Percentiles rank a stretch among this genome's conserved stretches.
These are phyloP conservation scores for Synodontis membranacea DNA, from an alignment of 2,113 vertebrate species.

Conservation along the genomic window DNA sequence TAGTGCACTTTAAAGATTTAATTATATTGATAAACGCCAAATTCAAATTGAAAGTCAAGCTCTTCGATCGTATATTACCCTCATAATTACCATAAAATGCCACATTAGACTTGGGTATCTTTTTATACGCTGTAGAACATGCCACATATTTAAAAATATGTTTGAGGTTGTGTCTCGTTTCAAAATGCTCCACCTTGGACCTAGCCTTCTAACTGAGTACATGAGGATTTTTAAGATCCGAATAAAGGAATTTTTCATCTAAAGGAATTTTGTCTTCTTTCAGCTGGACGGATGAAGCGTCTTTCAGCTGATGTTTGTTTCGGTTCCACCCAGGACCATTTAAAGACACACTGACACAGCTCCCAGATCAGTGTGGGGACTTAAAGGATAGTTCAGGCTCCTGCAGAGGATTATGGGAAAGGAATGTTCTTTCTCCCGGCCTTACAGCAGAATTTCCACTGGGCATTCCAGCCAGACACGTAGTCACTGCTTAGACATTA, in stretches of 20 bases:
- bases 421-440: constrained; percentile 40
- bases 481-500: constrained; percentile 36
- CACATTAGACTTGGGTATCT: not conserved
- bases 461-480: constrained; percentile 44
- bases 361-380: not conserved
- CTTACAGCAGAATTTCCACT: constrained; percentile 44
- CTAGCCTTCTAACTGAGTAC: not conserved
- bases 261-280: not conserved
- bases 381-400: constrained; percentile 31
- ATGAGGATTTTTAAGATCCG: not conserved
- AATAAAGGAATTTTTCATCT: not conserved
- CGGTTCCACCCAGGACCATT: not conserved
- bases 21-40: no score
- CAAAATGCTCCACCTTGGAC: no score
- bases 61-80: no score
- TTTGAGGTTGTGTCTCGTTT: not conserved
- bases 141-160: not conserved
- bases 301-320: constrained; percentile 6
- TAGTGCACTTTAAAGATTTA: no score
- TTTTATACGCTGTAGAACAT: not conserved
- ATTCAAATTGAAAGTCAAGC: no score
- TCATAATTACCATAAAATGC: not conserved
- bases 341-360: not conserved
- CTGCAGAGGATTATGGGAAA: constrained; percentile 45
- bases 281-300: not conserved